A percentile compares a stretch with the other conserved stretches of the same genome.
Evolutionary conservation across 2,113 vertebrate genomes (phyloP).

Genomic region (Bos javanicus): DNA sequence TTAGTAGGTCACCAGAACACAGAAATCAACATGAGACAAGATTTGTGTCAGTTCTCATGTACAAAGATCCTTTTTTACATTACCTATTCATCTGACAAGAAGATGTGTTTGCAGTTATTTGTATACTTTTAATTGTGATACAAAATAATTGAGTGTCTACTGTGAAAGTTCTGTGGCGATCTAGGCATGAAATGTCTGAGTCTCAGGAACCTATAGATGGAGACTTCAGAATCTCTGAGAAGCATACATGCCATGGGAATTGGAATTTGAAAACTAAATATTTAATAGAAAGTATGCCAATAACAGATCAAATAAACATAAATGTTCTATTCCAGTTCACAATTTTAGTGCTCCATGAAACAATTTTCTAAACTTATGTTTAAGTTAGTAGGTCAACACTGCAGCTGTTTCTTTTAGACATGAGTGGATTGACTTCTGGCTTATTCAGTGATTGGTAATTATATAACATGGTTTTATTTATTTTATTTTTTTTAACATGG

Average conservation of each 20-base stretch:
- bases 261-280: neutral
- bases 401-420: neutral
- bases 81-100: neutral
- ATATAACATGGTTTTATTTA: neutral
- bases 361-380: neutral
- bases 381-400: neutral
- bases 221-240: neutral
- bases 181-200: neutral
- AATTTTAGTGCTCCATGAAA: neutral
- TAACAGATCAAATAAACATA: neutral
- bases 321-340: neutral
- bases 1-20: neutral
- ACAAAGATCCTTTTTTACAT: neutral
- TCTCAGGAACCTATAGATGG: neutral
- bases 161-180: neutral
- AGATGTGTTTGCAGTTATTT: neutral
- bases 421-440: neutral
- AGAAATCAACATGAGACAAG: neutral
- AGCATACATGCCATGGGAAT: neutral
- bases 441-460: neutral
- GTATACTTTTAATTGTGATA: neutral
- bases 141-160: neutral
- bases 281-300: neutral
- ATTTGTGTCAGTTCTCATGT: neutral
- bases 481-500: neutral